Conservation (phyloP, 2,797 vertebrate species). For the Muscicapa striata region DNA sequence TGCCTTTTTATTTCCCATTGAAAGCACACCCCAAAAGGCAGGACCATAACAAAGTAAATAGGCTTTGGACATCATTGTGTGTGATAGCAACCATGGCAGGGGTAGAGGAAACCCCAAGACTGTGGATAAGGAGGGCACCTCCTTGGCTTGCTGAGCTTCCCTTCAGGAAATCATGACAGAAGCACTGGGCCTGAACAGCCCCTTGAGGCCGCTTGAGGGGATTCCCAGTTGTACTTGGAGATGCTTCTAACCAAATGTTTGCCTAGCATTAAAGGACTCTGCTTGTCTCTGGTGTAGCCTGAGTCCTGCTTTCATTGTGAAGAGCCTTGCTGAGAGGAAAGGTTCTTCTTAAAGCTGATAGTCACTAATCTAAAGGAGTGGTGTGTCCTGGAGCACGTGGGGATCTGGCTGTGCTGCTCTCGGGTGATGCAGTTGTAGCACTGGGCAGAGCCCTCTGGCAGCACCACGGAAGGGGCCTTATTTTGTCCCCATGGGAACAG, state of each 20-base stretch:
- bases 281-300: neutral
- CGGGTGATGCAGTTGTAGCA: neutral
- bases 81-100: neutral
- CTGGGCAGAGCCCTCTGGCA: neutral
- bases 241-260: neutral
- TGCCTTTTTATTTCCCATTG: neutral
- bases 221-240: neutral
- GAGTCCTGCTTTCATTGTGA: neutral
- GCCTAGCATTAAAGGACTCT: neutral
- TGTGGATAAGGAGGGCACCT: neutral
- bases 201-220: neutral
- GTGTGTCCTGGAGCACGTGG: rapidly evolving
- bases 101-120: neutral
- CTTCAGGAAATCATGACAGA: neutral
- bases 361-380: neutral
- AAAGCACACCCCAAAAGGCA: neutral
- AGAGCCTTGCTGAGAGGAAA: neutral
- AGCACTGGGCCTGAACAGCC: neutral
- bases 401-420: neutral
- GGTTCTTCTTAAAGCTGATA: neutral
- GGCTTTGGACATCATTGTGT: neutral
- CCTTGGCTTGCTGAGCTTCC: neutral
- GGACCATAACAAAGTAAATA: neutral
- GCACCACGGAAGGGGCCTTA: neutral
- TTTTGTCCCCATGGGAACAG: neutral